A percentile compares a stretch with the other conserved stretches of the same genome.
These are phyloP conservation scores for Belgica antarctica DNA, from an alignment of 2,888 invertebrate species.

Conservation along the genomic window DNA sequence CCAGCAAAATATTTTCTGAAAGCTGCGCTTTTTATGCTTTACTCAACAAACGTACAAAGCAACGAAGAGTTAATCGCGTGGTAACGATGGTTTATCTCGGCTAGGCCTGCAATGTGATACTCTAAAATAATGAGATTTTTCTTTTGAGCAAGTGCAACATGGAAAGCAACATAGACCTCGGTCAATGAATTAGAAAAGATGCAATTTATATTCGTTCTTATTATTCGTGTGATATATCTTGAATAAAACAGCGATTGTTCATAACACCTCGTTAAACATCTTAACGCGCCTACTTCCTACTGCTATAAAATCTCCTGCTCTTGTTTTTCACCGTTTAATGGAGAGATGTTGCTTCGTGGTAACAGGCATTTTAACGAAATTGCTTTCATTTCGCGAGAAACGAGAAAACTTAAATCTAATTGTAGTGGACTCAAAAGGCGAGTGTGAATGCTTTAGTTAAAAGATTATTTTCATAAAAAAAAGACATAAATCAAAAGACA, in stretches of 20 bases:
- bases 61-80: no score
- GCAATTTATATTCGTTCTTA: slow-evolving; percentile 7
- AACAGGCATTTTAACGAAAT: slow-evolving; percentile 41
- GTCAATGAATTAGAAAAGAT: slow-evolving; percentile 21
- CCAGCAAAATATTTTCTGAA: no score
- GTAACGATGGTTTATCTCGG: slow-evolving; percentile 18
- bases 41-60: no score
- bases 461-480: no score
- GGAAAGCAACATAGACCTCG: slow-evolving; percentile 23
- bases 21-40: no score
- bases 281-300: slow-evolving; percentile 4
- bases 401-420: not conserved
- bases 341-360: not conserved
- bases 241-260: slow-evolving; percentile 11
- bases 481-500: not conserved
- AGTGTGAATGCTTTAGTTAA: slow-evolving; percentile 41
- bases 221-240: slow-evolving; percentile 7
- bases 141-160: slow-evolving; percentile 23
- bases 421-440: slow-evolving; percentile 28
- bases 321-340: slow-evolving; percentile 10
- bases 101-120: not conserved
- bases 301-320: not conserved
- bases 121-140: slow-evolving; percentile 41
- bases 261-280: not conserved
- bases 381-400: not conserved